Percentiles rank a stretch among this genome's conserved stretches.
Evolutionary conservation across 2,888 invertebrate species (phyloP).

Genomic region (Rotaria macrura): DNA sequence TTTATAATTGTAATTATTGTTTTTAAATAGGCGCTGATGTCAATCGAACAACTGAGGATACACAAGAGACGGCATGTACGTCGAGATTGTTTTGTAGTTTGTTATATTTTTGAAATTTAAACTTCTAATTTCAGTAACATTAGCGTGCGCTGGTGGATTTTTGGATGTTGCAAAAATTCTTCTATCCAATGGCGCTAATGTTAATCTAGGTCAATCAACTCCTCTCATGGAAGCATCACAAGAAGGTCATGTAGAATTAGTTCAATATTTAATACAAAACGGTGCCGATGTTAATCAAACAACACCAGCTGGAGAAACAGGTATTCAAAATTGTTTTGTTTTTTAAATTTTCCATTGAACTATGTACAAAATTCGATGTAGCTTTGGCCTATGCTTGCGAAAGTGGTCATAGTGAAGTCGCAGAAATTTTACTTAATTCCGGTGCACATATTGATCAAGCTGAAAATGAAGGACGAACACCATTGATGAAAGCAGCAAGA

Average conservation of each 20-base stretch:
- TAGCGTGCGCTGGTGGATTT: slow-evolving; percentile 92
- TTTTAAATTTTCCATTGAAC: too few relatives aligned
- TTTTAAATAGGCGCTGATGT: slow-evolving; percentile 79
- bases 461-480: slow-evolving; percentile 89
- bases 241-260: slow-evolving; percentile 87
- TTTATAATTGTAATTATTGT: background rate
- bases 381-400: slow-evolving; percentile 94
- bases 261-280: slow-evolving; percentile 52
- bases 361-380: slow-evolving; percentile 57
- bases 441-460: slow-evolving; percentile 84
- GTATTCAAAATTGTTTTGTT: too few relatives aligned
- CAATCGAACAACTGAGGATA: slow-evolving; percentile 95
- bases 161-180: slow-evolving; percentile 87
- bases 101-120: slow-evolving; percentile 54
- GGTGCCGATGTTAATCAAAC: slow-evolving; percentile 36
- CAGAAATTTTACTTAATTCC: slow-evolving; percentile 75
- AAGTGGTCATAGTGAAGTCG: slow-evolving; percentile 94
- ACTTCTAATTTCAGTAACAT: slow-evolving; percentile 61
- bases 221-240: slow-evolving; percentile 97
- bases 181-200: slow-evolving; percentile 82
- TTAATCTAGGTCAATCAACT: slow-evolving; percentile 85
- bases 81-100: slow-evolving; percentile 62
- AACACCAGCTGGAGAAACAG: background rate
- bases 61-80: slow-evolving; percentile 74
- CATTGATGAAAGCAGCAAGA: slow-evolving; percentile 93